These are phyloP conservation scores for Gadus chalcogrammus DNA, from an alignment of 2,113 vertebrate species.

Conservation along the genomic window DNA sequence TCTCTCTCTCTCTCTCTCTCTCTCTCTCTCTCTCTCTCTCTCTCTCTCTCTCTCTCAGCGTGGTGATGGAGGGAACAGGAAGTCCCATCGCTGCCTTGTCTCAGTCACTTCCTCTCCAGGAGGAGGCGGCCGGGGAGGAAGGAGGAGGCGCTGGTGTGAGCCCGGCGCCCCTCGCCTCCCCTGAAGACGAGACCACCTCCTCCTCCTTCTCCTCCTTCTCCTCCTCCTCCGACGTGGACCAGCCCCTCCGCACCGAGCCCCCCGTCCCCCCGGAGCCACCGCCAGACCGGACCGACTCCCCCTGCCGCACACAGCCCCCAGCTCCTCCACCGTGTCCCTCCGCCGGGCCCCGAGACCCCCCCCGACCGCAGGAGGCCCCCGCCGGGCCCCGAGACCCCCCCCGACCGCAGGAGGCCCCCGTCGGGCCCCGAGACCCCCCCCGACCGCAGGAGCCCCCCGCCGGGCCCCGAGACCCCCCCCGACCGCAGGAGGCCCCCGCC, in stretches of 20 bases:
- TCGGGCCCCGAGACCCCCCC: no score
- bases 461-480: not conserved
- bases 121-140: not conserved
- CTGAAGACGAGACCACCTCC: constrained; percentile 2
- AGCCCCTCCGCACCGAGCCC: not conserved
- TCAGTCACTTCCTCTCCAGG: constrained; percentile 34
- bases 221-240: not conserved
- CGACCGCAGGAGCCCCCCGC: no score
- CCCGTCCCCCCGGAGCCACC: not conserved
- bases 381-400: not conserved
- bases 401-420: no score
- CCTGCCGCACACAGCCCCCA: not conserved
- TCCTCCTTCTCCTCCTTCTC: not conserved
- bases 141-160: constrained; percentile 8
- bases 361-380: not conserved
- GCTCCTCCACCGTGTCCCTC: not conserved
- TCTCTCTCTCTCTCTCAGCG: constrained; percentile 25
- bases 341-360: not conserved
- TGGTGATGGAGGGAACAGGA: constrained; percentile 59
- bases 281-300: not conserved
- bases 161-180: constrained; percentile 3
- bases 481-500: not conserved
- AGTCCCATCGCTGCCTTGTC: constrained; percentile 44
- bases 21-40: constrained; percentile 13
- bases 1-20: constrained; percentile 9